Percentiles rank a stretch among this genome's conserved stretches.
These are phyloP conservation scores for Cyprinus carpio DNA, from an alignment of 2,113 vertebrate species.

Conservation along the genomic window DNA sequence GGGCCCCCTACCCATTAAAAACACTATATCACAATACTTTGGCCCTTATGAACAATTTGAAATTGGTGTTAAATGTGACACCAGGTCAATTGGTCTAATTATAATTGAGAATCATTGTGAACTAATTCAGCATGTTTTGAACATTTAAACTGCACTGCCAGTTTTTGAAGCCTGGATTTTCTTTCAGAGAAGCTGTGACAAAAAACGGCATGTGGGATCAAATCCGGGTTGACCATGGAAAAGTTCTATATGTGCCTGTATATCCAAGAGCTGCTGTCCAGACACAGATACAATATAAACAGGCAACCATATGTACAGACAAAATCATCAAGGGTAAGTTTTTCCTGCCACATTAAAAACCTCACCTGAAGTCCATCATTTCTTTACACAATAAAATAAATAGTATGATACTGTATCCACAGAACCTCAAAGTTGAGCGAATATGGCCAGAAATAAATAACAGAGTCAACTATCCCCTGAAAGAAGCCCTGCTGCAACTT, in stretches of 20 bases:
- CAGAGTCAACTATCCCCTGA: no score
- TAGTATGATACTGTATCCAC: no score
- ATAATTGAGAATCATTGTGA: not conserved
- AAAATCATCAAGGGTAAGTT: no score
- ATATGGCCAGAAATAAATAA: no score
- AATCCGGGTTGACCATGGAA: not conserved
- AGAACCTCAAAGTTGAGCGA: no score
- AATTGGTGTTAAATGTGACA: not conserved
- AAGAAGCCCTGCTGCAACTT: no score
- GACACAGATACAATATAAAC: conserved; percentile 35
- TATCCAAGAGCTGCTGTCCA: conserved; percentile 28
- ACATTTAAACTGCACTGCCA: not conserved
- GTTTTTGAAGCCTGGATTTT: not conserved
- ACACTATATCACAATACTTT: not conserved
- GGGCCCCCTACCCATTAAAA: no score
- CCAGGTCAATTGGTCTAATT: not conserved
- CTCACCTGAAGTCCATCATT: no score
- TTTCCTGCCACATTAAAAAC: no score
- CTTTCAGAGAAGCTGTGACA: not conserved
- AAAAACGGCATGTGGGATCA: not conserved
- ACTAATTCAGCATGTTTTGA: not conserved
- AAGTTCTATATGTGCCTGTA: conserved; percentile 19
- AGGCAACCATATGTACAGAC: no score
- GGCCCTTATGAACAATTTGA: not conserved
- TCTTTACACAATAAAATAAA: no score